phyloP scores from a whole-genome alignment of 2,888 invertebrate genomes.

The Chalcosyrphus nemorum region DNA sequence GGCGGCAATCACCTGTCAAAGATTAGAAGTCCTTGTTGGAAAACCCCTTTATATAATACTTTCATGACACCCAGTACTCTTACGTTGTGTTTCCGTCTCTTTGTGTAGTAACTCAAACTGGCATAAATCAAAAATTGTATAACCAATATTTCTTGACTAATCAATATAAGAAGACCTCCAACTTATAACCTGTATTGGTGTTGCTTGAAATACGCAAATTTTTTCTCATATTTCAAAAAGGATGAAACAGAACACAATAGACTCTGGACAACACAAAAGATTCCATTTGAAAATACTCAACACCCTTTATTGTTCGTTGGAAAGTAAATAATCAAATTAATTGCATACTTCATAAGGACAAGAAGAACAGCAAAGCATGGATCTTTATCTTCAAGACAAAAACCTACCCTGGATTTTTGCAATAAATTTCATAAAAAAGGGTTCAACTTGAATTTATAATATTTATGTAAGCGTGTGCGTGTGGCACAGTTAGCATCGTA shows the following conservation, averaged over 20 bases:
- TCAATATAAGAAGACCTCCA: not conserved
- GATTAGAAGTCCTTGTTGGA: too few species aligned
- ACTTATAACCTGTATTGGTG: not conserved
- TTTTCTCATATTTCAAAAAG: too few species aligned
- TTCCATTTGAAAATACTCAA: not conserved
- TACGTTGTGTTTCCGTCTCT: too few species aligned
- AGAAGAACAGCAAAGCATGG: not conserved
- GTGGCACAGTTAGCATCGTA: conserved; percentile 7
- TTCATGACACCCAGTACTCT: too few species aligned
- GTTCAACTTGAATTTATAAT: conserved; percentile 4
- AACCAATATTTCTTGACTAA: too few species aligned
- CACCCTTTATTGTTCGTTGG: not conserved
- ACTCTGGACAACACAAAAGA: not conserved
- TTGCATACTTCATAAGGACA: conserved; percentile 13
- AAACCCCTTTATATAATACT: too few species aligned
- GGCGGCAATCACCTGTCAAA: too few species aligned
- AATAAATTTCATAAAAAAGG: conserved; percentile 23
- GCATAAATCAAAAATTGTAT: too few species aligned
- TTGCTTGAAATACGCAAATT: too few species aligned
- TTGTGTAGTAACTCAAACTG: too few species aligned
- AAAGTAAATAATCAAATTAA: conserved; percentile 24
- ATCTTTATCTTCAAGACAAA: conserved; percentile 10
- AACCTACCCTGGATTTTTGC: not conserved
- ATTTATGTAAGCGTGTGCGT: conserved; percentile 5
- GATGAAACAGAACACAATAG: not conserved